Percentiles rank a stretch among this genome's conserved stretches.
These are phyloP conservation scores for Centruroides sculpturatus DNA, from an alignment of 1,140 invertebrate genomes.

Conservation along the genomic window DNA sequence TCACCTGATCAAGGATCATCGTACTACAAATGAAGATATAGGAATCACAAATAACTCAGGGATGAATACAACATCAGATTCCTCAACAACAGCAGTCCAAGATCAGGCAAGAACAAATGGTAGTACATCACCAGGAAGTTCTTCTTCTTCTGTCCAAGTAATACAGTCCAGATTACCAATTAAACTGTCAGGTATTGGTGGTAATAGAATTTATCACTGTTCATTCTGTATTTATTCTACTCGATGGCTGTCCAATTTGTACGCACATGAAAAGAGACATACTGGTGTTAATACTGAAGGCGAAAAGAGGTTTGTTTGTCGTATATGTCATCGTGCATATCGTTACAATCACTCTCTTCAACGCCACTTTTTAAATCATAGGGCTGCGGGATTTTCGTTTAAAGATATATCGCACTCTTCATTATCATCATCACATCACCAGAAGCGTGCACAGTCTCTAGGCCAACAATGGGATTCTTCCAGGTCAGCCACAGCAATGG, in stretches of 20 bases:
- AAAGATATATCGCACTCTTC: constrained; percentile 7
- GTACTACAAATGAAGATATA: constrained; percentile 24
- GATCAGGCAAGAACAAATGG: constrained; percentile 14
- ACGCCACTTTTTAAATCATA: constrained; percentile 24
- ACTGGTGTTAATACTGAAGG: constrained; percentile 27
- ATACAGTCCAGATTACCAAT: constrained; percentile 1
- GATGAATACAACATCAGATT: constrained; percentile 11
- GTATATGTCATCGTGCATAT: constrained; percentile 25
- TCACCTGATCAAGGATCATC: constrained; percentile 40
- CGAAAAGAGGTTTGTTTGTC: constrained; percentile 23
- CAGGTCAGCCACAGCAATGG: too few species aligned
- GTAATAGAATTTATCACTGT: constrained; percentile 63
- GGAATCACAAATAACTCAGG: constrained; percentile 13
- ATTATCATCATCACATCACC: background rate
- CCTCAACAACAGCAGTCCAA: constrained; percentile 1
- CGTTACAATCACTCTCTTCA: constrained; percentile 25
- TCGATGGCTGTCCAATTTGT: constrained; percentile 69
- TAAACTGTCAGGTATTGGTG: constrained; percentile 13
- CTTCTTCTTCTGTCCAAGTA: background rate
- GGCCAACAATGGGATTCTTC: background rate
- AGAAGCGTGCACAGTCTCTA: background rate
- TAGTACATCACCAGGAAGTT: constrained; percentile 3
- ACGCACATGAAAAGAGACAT: constrained; percentile 77
- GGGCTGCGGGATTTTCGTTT: constrained; percentile 11
- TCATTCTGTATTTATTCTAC: constrained; percentile 79